phyloP scores from a whole-genome alignment of 2,797 vertebrate species.

The Tolypeutes matacus region DNA sequence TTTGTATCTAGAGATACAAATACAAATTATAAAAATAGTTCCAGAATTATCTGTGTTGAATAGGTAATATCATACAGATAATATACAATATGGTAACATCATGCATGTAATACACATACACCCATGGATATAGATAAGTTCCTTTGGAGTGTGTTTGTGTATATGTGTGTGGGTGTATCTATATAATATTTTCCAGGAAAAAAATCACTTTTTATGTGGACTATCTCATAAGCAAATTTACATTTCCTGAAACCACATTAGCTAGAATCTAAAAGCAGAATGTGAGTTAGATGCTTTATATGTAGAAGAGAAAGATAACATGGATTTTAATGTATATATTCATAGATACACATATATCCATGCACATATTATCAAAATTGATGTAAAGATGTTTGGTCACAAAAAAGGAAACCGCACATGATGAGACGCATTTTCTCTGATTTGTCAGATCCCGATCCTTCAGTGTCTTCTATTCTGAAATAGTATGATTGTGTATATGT shows the following conservation, averaged over 20 bases:
- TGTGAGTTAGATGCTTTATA: background rate
- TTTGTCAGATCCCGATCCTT: background rate
- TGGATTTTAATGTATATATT: conserved; percentile 18
- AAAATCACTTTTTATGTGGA: conserved; percentile 26
- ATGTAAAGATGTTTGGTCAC: conserved; percentile 27
- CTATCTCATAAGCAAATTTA: conserved; percentile 28
- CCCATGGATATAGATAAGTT: conserved; percentile 13
- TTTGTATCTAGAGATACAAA: conserved; percentile 1
- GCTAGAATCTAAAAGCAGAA: conserved; percentile 20
- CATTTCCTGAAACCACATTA: conserved; percentile 24
- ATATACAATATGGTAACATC: background rate
- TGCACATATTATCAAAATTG: background rate
- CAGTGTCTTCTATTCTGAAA: background rate
- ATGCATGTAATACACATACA: background rate
- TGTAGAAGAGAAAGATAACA: conserved; percentile 39
- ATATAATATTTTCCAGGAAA: conserved; percentile 19
- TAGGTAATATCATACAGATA: conserved; percentile 25
- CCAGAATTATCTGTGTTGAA: background rate
- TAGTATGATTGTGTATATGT: background rate
- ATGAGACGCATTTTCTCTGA: background rate
- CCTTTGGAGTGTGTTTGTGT: conserved; percentile 13
- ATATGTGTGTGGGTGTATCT: background rate
- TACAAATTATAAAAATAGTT: conserved; percentile 27
- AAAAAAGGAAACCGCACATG: background rate
- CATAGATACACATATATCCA: background rate